Base-by-base conservation (phyloP, 2,888 invertebrate species). In the Ferdinandea cuprea region DNA sequence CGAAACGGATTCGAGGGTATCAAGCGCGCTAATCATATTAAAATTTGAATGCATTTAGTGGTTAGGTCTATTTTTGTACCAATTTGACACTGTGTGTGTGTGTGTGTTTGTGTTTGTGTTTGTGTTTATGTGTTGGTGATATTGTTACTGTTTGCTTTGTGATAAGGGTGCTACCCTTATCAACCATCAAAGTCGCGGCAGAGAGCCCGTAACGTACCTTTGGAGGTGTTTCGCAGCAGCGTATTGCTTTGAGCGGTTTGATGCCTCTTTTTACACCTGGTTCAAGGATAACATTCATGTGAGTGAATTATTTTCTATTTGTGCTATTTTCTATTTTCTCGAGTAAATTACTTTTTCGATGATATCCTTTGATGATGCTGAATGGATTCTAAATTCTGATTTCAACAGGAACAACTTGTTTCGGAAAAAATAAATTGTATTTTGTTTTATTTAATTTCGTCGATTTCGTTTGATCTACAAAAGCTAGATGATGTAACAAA, bases 21-120 rank as follows among this genome's bases (percentile, higher is more conserved):
- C 52, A 79, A 65, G 58, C 28, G 66, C 32, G 76, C 37, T 81
- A 81, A 81, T 81, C 76, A 58, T 59, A 76, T 76, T 81, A 71
- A 65, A 81, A 81, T 71, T 76, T 52, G 71, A 76, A 65, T 81
- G 76, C 81, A 74, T 63, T 80, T 50, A 42, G 44, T 37, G 63
- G 69, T 56, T 56, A 35, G 40, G 58, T 46, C 46, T 56, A 37
- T 63, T 56, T 61, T 25, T 63, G 42, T 54, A 8, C 40, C 0
- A 21, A 19, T 19, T 4, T n/a, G 30, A 7, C 4, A 48, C 44
- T 54, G 54, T 35, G 37, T 7, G 25, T 11, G 56, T 15, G 42
- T 54, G 56, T 8, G 42, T 44, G 19, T 37, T 8, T n/a, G n/a
- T n/a, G n/a, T n/a, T n/a, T 54, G 54, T 35, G 37, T 7, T 17